A percentile compares a stretch with the other conserved stretches of the same genome.
Conservation (phyloP, 1,140 invertebrate species). For the Vollenhovia emeryi region DNA sequence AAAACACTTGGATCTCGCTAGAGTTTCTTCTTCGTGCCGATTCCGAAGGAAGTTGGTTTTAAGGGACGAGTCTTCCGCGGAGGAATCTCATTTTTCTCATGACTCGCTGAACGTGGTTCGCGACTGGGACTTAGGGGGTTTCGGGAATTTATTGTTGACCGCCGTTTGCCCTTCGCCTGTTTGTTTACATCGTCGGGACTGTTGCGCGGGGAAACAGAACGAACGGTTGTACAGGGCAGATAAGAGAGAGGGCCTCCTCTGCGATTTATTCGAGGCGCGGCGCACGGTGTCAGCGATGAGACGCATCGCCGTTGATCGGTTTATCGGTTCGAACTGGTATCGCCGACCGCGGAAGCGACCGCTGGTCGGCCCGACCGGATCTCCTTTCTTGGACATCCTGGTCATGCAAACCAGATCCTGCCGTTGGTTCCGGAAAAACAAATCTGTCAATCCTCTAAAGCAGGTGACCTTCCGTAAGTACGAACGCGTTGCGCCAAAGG, state of each 20-base stretch:
- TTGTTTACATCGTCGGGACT: conserved; percentile 40
- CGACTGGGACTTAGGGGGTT: no score
- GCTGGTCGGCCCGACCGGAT: conserved; percentile 81
- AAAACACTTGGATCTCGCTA: background rate
- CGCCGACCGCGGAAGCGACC: conserved; percentile 78
- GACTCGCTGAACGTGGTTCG: background rate
- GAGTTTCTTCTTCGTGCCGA: background rate
- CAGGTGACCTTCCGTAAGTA: conserved; percentile 79
- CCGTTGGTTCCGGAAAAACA: conserved; percentile 77
- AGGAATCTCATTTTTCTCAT: background rate
- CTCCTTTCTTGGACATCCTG: conserved; percentile 79
- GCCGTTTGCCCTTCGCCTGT: conserved; percentile 38
- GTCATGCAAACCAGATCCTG: conserved; percentile 75
- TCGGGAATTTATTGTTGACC: background rate
- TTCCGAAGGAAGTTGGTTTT: background rate
- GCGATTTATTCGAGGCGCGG: background rate
- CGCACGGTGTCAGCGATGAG: conserved; percentile 61
- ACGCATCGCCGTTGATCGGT: conserved; percentile 32
- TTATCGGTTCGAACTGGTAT: conserved; percentile 72
- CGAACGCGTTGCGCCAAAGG: background rate
- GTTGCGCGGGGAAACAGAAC: conserved; percentile 14
- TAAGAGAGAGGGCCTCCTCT: background rate
- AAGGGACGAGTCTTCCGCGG: background rate
- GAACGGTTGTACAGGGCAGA: background rate
- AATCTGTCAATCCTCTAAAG: conserved; percentile 68